These are phyloP conservation scores for Mesorhabditis spiculigera DNA, from an alignment of 2,888 invertebrate genomes.

Conservation along the genomic window DNA sequence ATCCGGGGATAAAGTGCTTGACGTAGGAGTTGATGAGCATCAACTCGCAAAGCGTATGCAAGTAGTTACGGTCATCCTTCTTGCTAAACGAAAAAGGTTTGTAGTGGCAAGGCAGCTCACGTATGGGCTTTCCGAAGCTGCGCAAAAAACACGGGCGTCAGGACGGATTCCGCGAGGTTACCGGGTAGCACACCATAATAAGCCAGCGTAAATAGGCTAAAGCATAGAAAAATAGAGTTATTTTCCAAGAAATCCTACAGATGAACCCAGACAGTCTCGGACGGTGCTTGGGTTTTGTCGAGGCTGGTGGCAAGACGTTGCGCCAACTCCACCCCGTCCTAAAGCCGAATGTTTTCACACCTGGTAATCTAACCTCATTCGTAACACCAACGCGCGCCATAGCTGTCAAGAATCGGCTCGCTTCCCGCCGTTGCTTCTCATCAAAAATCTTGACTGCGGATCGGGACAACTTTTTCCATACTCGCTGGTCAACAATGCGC, in stretches of 20 bases:
- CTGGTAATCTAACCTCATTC: too few relatives aligned
- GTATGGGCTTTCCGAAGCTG: background rate
- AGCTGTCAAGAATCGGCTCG: conserved; percentile 16
- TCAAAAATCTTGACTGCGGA: conserved; percentile 19
- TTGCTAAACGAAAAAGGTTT: too few relatives aligned
- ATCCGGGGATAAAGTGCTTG: background rate
- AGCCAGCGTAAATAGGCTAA: background rate
- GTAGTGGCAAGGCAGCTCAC: too few relatives aligned
- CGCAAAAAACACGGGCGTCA: background rate
- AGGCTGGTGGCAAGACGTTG: background rate
- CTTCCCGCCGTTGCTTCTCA: conserved; percentile 7
- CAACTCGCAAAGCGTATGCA: background rate
- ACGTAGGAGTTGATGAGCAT: background rate
- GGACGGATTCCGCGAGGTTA: background rate
- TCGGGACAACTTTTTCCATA: conserved; percentile 15
- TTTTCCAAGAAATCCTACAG: background rate
- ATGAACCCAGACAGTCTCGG: background rate
- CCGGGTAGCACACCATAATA: background rate
- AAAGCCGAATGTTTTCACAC: background rate
- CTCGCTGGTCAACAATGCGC: conserved; percentile 18
- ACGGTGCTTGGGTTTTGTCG: background rate
- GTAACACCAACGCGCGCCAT: conserved; percentile 16
- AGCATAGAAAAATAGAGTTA: background rate
- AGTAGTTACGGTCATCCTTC: too few relatives aligned
- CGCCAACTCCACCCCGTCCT: background rate